These are phyloP conservation scores for Gymnodraco acuticeps DNA, from an alignment of 2,797 vertebrate genomes.

Conservation along the genomic window DNA sequence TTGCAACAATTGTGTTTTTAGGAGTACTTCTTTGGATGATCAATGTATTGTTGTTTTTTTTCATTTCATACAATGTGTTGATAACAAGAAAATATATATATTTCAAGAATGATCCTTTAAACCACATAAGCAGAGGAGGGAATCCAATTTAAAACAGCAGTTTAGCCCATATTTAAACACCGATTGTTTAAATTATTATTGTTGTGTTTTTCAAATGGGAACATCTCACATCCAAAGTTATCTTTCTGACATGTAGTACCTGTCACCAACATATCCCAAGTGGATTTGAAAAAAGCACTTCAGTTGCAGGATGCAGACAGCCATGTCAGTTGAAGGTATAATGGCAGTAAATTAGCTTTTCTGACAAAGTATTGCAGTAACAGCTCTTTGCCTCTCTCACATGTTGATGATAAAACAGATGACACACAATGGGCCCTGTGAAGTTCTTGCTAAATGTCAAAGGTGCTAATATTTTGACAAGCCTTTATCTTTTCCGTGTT, in stretches of 20 bases:
- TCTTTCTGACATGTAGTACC: conserved; percentile 41
- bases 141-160: conserved; percentile 14
- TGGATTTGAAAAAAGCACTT: conserved; percentile 30
- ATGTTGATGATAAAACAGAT: conserved; percentile 63
- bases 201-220: conserved; percentile 26
- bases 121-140: not conserved
- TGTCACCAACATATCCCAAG: conserved; percentile 35
- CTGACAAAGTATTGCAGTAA: conserved; percentile 40
- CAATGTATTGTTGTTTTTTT: conserved; percentile 1
- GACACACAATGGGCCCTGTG: conserved; percentile 51
- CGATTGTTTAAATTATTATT: conserved; percentile 16
- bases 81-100: conserved; percentile 1
- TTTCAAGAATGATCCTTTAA: conserved; percentile 2
- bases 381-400: conserved; percentile 48
- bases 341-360: conserved; percentile 51
- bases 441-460: conserved; percentile 75
- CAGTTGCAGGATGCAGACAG: conserved; percentile 29
- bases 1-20: too few relatives aligned
- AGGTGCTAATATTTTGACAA: conserved; percentile 75
- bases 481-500: conserved; percentile 55
- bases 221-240: conserved; percentile 31
- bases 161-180: conserved; percentile 36
- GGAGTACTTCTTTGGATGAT: too few relatives aligned
- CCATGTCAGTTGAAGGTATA: conserved; percentile 33
- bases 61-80: not conserved